Percentiles rank a stretch among this genome's conserved stretches.
phyloP scores from a whole-genome alignment of 1,140 invertebrate species.

The Drosophila sproati region DNA sequence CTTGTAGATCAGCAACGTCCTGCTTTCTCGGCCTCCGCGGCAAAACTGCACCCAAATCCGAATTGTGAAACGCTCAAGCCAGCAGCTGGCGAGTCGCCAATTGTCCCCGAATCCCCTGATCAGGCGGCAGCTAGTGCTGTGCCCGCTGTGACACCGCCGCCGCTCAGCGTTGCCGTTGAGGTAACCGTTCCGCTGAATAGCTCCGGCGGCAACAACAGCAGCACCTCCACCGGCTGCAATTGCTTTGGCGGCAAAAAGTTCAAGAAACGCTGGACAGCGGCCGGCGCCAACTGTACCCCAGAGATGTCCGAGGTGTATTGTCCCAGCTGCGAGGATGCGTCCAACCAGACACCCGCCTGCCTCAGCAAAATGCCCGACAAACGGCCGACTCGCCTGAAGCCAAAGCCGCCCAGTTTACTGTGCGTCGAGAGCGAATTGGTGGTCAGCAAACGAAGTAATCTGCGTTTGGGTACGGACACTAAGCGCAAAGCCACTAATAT shows the following conservation, averaged over 20 bases:
- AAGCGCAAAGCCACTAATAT: constrained; percentile 53
- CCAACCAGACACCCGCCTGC: constrained; percentile 85
- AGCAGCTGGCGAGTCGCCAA: constrained; percentile 30
- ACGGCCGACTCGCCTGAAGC: constrained; percentile 73
- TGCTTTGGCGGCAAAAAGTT: constrained; percentile 84
- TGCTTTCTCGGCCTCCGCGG: constrained; percentile 84
- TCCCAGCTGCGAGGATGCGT: constrained; percentile 84
- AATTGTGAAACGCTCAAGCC: constrained; percentile 72
- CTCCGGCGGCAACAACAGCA: constrained; percentile 74
- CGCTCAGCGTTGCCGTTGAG: constrained; percentile 67
- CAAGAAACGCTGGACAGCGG: constrained; percentile 82
- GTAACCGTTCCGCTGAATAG: constrained; percentile 52
- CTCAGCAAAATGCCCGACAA: constrained; percentile 85
- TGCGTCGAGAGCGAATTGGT: constrained; percentile 82
- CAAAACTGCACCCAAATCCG: constrained; percentile 81
- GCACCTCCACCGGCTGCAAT: constrained; percentile 79
- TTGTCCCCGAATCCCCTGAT: constrained; percentile 18
- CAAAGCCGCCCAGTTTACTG: constrained; percentile 71
- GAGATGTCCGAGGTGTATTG: constrained; percentile 85
- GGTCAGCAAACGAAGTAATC: constrained; percentile 67
- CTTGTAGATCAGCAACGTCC: constrained; percentile 85
- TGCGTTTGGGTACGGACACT: constrained; percentile 44
- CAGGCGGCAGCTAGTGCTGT: constrained; percentile 31
- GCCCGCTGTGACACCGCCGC: constrained; percentile 69
- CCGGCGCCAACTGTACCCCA: constrained; percentile 58